Evolutionary conservation across 1,140 invertebrate species (phyloP).

Genomic region (Trichonephila clavipes): DNA sequence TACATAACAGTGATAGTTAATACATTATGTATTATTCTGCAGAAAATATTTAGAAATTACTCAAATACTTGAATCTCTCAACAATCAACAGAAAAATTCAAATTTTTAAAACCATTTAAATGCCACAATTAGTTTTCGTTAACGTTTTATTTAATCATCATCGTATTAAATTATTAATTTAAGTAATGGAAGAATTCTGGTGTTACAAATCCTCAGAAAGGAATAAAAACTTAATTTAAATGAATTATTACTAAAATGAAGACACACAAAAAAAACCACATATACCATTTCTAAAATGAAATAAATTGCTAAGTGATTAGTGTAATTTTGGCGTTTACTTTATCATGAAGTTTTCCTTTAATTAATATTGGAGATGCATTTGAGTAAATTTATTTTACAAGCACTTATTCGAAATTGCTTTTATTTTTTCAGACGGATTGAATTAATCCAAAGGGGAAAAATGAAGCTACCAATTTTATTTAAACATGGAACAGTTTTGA

Average conservation of each 20-base stretch:
- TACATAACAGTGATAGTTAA: too few relatives aligned
- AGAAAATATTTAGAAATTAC: too few relatives aligned
- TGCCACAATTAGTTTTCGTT: too few relatives aligned
- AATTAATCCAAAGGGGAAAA: neutral
- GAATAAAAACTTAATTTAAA: neutral
- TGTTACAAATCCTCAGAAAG: neutral
- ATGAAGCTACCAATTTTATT: neutral
- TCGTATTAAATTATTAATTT: neutral
- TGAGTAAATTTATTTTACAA: neutral
- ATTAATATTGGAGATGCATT: neutral
- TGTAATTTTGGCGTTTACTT: neutral
- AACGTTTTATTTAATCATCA: neutral
- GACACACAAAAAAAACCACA: neutral
- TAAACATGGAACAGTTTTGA: neutral
- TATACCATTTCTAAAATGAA: neutral
- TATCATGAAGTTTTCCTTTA: neutral
- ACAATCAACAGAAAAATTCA: neutral
- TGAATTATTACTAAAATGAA: neutral
- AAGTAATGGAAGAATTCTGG: neutral
- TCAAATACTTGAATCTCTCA: too few relatives aligned
- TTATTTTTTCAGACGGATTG: neutral
- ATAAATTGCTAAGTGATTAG: neutral
- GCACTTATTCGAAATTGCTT: neutral
- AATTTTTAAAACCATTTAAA: neutral
- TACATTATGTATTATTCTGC: too few relatives aligned